Evolutionary conservation across 1,140 invertebrate genomes (phyloP), one percentile per base, ranked within the genome.

Genomic region (Drosophila ficusphila): DNA sequence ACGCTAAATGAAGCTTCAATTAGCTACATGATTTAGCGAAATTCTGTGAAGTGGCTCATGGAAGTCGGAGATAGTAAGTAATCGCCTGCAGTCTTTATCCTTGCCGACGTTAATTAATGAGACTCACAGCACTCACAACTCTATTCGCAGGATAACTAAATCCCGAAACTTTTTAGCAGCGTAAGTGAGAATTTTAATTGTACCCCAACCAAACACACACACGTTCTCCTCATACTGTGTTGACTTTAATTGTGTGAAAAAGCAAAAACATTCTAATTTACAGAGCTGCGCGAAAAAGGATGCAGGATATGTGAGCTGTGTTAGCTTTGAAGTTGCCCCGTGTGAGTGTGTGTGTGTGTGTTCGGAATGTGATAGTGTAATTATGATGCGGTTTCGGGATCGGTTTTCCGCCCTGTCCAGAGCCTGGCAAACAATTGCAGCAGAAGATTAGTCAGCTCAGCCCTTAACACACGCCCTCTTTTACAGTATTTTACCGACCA

Each of bases 251-350:
- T 88, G 82, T 88, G 83, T 82, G 82, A 88, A 82, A 88, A 78
- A 88, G 82, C 82, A 88, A 78, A 88, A 88, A 88, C 82, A 88
- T 88, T 88, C 83, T 88, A 88, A 88, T 88, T 88, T 88, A 82
- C 82, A 42, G 65, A 44, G 56, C 47, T 41, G 71, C 67, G 70
- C 52, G 65, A 39, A 52, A 48, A 86, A 75, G 60, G 76, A 79
- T 79, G 76, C 70, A 74, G 76, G 76, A 79, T 67, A 69, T 76
- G 71, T 52, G 70, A 57, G 74, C 74, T 54, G 31, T 46, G 60
- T 39, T 48, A 49, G 76, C 64, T 51, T n/a, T 39, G 39, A 34
- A 53, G 36, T 51, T 56, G n/a, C 53, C 16, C 33, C 39, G 1
- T 12, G n/a, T 38, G 9, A n/a, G 1, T 23, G 4, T 8, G 46